Base-by-base conservation (phyloP, 2,888 invertebrate species). In the Pristionchus fissidentatus region DNA sequence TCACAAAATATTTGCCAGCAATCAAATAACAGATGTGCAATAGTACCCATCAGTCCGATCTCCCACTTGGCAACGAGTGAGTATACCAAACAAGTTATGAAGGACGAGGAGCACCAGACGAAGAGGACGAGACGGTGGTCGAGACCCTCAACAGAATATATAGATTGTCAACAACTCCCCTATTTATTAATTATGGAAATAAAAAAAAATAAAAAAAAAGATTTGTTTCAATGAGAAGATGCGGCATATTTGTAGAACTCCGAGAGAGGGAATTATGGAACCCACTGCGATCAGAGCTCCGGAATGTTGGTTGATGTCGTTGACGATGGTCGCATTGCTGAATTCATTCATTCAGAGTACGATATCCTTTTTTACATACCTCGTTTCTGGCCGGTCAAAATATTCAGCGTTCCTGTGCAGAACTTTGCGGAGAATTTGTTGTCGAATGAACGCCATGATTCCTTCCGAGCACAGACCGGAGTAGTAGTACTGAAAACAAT, bases 101-200 rank as follows among this genome's bases (percentile, higher is more conserved):
- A 79, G 1, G 79, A 57, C n/a, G 79, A 57, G 19, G 79, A 38
- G 26, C 55, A 87, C 84, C 86, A 87, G 22, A 86, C 82, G 73
- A 88, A 83, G 4, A 87, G 85, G 60, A 87, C 86, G 52, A 86
- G 85, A n/a, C 88, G 86, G 38, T 87, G 86, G 84, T 88, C 88
- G 8, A 88, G 83, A 77, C 86, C 86, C 87, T 87, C 84, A 55
- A 86, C 10, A n/a, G n/a, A n/a, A n/a, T n/a, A n/a, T n/a, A n/a
- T n/a, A n/a, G n/a, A n/a, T n/a, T n/a, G n/a, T n/a, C n/a, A n/a
- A n/a, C n/a, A n/a, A n/a, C n/a, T n/a, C n/a, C n/a, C n/a, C n/a
- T n/a, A n/a, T n/a, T n/a, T n/a, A n/a, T n/a, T n/a, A n/a, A n/a
- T n/a, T n/a, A n/a, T n/a, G n/a, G n/a, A n/a, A n/a, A n/a, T n/a